Conservation (phyloP, 2,113 vertebrate genomes). For the Neoarius graeffei region DNA sequence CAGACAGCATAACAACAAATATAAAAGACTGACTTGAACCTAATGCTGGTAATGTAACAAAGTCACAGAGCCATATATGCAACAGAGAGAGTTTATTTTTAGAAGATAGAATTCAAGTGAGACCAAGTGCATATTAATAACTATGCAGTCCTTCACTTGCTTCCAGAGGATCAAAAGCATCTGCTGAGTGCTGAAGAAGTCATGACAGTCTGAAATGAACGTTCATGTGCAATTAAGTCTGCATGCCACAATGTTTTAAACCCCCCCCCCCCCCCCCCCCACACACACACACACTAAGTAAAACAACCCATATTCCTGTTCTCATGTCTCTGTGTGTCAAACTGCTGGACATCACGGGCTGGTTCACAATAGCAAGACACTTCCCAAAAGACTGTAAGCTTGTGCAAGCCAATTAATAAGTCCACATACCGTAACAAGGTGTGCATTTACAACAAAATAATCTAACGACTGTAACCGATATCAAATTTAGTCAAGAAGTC, state of each 20-base stretch:
- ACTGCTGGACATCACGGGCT: background rate
- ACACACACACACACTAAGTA: too few relatives aligned
- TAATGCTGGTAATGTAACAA: background rate
- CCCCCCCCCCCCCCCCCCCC: too few relatives aligned
- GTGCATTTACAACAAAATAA: background rate
- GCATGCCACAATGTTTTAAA: background rate
- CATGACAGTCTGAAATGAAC: background rate
- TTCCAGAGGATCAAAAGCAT: slow-evolving; percentile 1
- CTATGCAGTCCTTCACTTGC: background rate
- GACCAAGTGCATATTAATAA: slow-evolving; percentile 11
- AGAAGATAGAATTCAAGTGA: background rate
- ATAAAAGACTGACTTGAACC: background rate
- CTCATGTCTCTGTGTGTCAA: background rate
- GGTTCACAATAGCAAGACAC: background rate
- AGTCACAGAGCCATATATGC: background rate
- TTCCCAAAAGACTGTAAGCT: background rate
- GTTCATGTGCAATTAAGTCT: background rate
- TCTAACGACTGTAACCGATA: background rate
- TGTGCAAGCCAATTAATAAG: background rate
- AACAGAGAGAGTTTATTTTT: background rate
- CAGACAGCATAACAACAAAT: background rate
- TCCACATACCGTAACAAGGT: background rate
- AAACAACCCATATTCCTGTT: background rate
- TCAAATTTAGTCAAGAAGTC: background rate
- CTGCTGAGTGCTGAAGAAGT: background rate